These are phyloP conservation scores for Aspidiotus destructor DNA, from an alignment of 2,888 invertebrate species.

Conservation along the genomic window DNA sequence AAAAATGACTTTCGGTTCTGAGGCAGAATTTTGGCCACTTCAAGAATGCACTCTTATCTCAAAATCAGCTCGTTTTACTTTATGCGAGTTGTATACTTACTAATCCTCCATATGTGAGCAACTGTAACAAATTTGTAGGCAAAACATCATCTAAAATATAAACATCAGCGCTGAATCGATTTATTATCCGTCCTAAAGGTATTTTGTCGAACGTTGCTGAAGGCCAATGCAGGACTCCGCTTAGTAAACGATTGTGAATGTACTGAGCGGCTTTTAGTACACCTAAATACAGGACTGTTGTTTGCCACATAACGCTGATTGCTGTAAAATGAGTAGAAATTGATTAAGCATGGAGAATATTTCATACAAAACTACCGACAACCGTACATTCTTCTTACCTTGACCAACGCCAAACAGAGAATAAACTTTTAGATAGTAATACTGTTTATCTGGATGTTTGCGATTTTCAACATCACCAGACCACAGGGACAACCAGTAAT, in stretches of 20 bases:
- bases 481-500: conserved; percentile 76
- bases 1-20: no score
- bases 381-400: conserved; percentile 45
- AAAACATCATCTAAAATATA: conserved; percentile 54
- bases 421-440: conserved; percentile 81
- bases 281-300: no score
- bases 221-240: conserved; percentile 48
- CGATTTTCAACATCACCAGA: conserved; percentile 52
- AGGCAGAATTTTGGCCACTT: no score
- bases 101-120: no score
- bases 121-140: conserved; percentile 42
- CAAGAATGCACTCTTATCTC: no score
- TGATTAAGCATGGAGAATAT: no score
- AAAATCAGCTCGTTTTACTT: no score
- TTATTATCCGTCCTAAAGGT: conserved; percentile 45
- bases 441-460: conserved; percentile 47
- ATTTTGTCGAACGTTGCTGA: conserved; percentile 48
- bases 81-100: no score
- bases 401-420: conserved; percentile 79
- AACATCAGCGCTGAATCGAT: conserved; percentile 51
- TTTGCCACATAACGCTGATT: no score
- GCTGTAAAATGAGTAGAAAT: no score
- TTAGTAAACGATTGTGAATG: conserved; percentile 34
- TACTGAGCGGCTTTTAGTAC: conserved; percentile 18
- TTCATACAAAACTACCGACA: no score